phyloP scores from a whole-genome alignment of 2,113 vertebrate genomes.

The Scomber colias region DNA sequence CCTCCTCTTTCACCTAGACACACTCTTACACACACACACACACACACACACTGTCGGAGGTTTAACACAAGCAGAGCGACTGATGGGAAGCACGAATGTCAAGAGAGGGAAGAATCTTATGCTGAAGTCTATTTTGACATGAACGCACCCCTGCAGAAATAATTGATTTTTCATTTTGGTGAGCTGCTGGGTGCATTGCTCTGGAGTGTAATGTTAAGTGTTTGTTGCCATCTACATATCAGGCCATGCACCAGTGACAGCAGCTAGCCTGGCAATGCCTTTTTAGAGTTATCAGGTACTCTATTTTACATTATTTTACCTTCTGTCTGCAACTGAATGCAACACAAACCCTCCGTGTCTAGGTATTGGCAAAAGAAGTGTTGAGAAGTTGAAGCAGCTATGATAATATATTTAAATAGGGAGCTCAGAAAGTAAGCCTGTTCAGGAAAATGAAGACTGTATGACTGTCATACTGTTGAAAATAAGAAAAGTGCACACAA shows the following conservation, averaged over 20 bases:
- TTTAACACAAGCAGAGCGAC: constrained; percentile 14
- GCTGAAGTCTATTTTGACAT: constrained; percentile 45
- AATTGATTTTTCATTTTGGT: constrained; percentile 60
- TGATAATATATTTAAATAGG: constrained; percentile 3
- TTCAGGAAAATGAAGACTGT: not conserved
- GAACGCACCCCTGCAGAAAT: constrained; percentile 49
- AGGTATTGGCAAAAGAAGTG: not conserved
- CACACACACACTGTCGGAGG: constrained; percentile 1
- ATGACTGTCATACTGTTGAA: not conserved
- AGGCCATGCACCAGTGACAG: constrained; percentile 24
- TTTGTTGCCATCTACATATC: constrained; percentile 56
- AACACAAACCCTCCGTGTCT: not conserved
- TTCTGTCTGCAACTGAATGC: not conserved
- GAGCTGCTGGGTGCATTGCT: constrained; percentile 20
- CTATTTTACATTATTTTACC: constrained; percentile 11
- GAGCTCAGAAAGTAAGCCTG: not conserved
- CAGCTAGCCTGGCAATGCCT: not conserved
- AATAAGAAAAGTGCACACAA: constrained; percentile 2
- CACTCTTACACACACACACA: not conserved
- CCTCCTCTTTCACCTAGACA: not conserved
- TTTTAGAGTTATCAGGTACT: constrained; percentile 5
- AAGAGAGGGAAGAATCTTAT: constrained; percentile 45
- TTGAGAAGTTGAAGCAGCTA: not conserved
- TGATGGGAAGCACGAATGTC: constrained; percentile 53
- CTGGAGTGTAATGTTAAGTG: constrained; percentile 48